Percentiles rank a stretch among this genome's conserved stretches.
These are phyloP conservation scores for Chascanopsetta lugubris DNA, from an alignment of 2,113 vertebrate species.

Conservation along the genomic window DNA sequence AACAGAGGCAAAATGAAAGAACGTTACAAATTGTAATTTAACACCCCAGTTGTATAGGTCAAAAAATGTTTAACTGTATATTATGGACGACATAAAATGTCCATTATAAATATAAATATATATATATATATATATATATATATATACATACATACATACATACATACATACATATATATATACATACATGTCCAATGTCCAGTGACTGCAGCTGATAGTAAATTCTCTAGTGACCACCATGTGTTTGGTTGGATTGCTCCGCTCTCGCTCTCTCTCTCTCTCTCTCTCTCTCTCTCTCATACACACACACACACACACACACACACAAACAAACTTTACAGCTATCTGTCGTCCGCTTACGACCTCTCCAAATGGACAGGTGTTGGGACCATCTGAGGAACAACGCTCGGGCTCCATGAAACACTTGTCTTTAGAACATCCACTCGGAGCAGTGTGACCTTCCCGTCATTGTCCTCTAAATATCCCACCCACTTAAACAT, in stretches of 20 bases:
- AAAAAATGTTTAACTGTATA: no score
- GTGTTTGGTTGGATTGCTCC: background rate
- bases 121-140: no score
- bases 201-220: slow-evolving; percentile 19
- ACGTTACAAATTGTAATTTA: no score
- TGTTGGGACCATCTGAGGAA: slow-evolving; percentile 42
- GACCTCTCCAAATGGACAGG: slow-evolving; percentile 64
- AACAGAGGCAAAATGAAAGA: background rate
- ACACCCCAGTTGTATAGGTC: no score
- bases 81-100: no score
- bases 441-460: background rate
- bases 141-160: no score
- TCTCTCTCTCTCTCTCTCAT: no score
- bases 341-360: slow-evolving; percentile 20
- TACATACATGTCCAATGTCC: slow-evolving; percentile 11
- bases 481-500: slow-evolving; percentile 45
- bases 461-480: slow-evolving; percentile 46
- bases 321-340: slow-evolving; percentile 25
- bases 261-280: no score
- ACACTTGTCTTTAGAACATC: slow-evolving; percentile 21
- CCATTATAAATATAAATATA: no score
- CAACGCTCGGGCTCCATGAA: slow-evolving; percentile 36
- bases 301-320: slow-evolving; percentile 13
- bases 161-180: no score
- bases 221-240: slow-evolving; percentile 31